These are phyloP conservation scores for Napeogenes inachia DNA, from an alignment of 2,888 invertebrate genomes.

Conservation along the genomic window DNA sequence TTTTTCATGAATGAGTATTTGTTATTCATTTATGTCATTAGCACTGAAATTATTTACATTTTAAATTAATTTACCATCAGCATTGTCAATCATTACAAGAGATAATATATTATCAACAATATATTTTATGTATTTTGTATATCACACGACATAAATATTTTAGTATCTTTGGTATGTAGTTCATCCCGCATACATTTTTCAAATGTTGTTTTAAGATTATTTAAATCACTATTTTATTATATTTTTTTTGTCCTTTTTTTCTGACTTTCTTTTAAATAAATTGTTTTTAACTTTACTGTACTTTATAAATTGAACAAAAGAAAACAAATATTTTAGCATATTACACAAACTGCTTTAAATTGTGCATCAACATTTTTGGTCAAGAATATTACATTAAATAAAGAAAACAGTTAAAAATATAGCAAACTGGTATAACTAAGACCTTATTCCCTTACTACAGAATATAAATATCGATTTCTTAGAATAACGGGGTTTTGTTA, in stretches of 20 bases:
- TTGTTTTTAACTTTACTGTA: too few relatives aligned
- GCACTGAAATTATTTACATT: constrained; percentile 15
- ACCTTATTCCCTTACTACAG: neutral
- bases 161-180: constrained; percentile 19
- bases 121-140: constrained; percentile 6
- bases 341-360: too few relatives aligned
- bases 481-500: too few relatives aligned
- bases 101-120: constrained; percentile 11
- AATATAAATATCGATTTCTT: too few relatives aligned
- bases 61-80: constrained; percentile 17
- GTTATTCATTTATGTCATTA: too few relatives aligned
- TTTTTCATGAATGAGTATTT: too few relatives aligned
- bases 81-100: constrained; percentile 14
- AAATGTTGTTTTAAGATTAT: neutral
- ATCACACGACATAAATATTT: constrained; percentile 16
- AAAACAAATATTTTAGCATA: too few relatives aligned
- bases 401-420: neutral
- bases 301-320: too few relatives aligned
- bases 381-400: too few relatives aligned
- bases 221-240: constrained; percentile 5
- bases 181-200: constrained; percentile 22
- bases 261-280: neutral
- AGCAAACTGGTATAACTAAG: constrained; percentile 30
- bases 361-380: too few relatives aligned
- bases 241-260: neutral